A percentile compares a stretch with the other conserved stretches of the same genome.
These are phyloP conservation scores for Saccostrea glomerata DNA, from an alignment of 1,140 invertebrate genomes.

Conservation along the genomic window DNA sequence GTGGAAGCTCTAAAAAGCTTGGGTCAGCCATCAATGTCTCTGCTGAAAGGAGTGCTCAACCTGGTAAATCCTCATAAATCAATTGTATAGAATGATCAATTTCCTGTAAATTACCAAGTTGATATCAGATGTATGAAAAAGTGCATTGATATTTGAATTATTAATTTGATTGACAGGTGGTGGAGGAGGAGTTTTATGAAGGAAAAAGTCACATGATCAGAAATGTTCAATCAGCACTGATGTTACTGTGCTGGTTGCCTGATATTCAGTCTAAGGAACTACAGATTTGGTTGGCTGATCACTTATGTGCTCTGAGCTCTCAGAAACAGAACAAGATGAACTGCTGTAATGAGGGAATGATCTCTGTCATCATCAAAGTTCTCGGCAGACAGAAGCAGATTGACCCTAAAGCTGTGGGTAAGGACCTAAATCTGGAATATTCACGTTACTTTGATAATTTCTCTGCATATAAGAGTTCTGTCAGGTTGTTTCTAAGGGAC, in stretches of 20 bases:
- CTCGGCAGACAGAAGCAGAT: constrained; percentile 67
- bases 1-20: constrained; percentile 73
- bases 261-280: constrained; percentile 76
- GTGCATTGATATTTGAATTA: not conserved
- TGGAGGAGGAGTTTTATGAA: constrained; percentile 67
- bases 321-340: constrained; percentile 73
- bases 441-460: not conserved
- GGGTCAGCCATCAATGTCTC: constrained; percentile 72
- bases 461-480: not conserved
- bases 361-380: constrained; percentile 60
- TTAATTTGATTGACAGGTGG: constrained; percentile 62
- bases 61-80: constrained; percentile 63
- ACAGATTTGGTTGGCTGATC: constrained; percentile 73
- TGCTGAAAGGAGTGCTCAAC: constrained; percentile 71
- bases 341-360: constrained; percentile 75
- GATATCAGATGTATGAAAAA: no score
- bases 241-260: constrained; percentile 74
- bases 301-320: constrained; percentile 65
- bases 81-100: no score
- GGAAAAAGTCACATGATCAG: constrained; percentile 57
- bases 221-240: constrained; percentile 72
- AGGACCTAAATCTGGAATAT: constrained; percentile 18
- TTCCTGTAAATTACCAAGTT: no score
- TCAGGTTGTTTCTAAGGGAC: not conserved
- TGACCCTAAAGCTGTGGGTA: constrained; percentile 70